Conservation (phyloP, 2,888 invertebrate genomes). For the Drosophila prostipennis region DNA sequence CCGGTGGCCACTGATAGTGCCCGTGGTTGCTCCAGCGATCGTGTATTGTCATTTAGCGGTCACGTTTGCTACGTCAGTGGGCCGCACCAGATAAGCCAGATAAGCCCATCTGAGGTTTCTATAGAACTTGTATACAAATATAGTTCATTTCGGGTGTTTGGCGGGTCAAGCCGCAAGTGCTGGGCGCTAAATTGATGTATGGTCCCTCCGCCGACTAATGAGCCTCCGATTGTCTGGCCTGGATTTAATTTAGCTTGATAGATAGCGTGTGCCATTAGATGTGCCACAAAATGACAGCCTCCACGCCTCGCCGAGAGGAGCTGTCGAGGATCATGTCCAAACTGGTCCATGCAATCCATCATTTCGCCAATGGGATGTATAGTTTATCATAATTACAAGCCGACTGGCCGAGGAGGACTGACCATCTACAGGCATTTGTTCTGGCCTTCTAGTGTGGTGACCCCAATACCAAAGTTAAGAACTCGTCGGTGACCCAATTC, state of each 20-base stretch:
- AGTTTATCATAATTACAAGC: conserved; percentile 62
- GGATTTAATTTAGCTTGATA: conserved; percentile 4
- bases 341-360: conserved; percentile 54
- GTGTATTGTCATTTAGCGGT: conserved; percentile 61
- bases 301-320: conserved; percentile 22
- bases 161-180: conserved; percentile 13
- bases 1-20: conserved; percentile 17
- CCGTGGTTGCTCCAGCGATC: conserved; percentile 15
- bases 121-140: neutral
- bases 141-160: conserved; percentile 9
- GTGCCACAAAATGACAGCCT: conserved; percentile 19
- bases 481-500: conserved; percentile 72
- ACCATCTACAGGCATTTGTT: conserved; percentile 48
- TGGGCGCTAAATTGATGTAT: conserved; percentile 61
- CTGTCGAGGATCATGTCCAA: conserved; percentile 41
- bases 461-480: conserved; percentile 17
- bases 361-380: conserved; percentile 42
- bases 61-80: conserved; percentile 46
- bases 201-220: conserved; percentile 12
- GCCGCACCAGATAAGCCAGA: conserved; percentile 15
- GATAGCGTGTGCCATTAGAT: conserved; percentile 4
- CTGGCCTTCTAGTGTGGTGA: conserved; percentile 18
- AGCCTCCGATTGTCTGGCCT: conserved; percentile 19
- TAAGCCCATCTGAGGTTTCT: conserved; percentile 13
- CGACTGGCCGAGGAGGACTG: neutral